Base-by-base conservation (phyloP, 1,140 invertebrate genomes). In the Eumeta japonica region DNA sequence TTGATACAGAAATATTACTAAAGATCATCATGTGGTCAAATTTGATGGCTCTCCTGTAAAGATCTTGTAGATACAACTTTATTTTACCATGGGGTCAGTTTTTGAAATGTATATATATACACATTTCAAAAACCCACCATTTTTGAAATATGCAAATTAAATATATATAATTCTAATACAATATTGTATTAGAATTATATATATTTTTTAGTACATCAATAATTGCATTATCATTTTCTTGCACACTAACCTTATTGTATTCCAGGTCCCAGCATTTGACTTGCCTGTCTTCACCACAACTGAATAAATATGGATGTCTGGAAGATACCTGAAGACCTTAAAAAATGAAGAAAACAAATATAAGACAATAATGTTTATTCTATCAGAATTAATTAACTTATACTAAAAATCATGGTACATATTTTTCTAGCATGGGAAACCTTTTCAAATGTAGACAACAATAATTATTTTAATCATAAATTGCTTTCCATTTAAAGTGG, bases 241-340 rank as follows among this genome's bases (percentile, higher is more conserved):
- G n/a, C 7, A 30, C 15, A 49, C 13, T 32, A 46, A 73, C 93
- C 81, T 99, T 99, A 66, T 99, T 99, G 47, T 98, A 95, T 73
- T 99, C 97, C 9, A 99, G 80, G 78, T 99, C 97, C 97, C 97
- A 99, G 67, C 97, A 99, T 79, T 98, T 98, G 0, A 99, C 97
- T 78, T 97, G 94, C 58, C 97, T 86, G 76, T 99, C 97, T 81
- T 99, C 97, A 14, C 96, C 97, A 76, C 94, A 97, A 52, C 94
- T 97, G 75, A 99, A 99, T 13, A 99, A 76, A 73, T 99, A 99
- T 7, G 97, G 97, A 79, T 99, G 97, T 46, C 94, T 78, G 1
- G 86, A 58, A 43, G 94, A 98, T 15, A 99, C 90, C 35, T 90
- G 91, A 3, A 99, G 76, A 5, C 96, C 74, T 76, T 9, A 35